A percentile compares a stretch with the other conserved stretches of the same genome.
Conservation (phyloP, 2,797 vertebrate genomes). For the Danio jaintianensis region DNA sequence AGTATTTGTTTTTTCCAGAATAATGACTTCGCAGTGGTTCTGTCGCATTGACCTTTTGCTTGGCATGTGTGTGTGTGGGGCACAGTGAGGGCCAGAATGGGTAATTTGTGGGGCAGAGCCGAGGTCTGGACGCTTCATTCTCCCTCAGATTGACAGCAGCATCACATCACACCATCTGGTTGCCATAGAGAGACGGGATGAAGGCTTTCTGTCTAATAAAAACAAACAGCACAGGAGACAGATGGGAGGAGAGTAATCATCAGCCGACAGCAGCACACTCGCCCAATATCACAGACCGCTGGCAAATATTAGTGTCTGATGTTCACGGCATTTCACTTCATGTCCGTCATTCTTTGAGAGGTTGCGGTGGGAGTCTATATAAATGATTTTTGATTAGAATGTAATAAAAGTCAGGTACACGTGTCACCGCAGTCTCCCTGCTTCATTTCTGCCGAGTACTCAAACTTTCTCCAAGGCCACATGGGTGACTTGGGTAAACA, state of each 20-base stretch:
- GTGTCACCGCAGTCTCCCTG: background rate
- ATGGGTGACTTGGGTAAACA: slow-evolving; percentile 33
- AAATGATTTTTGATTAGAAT: slow-evolving; percentile 28
- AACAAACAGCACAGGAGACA: slow-evolving; percentile 34
- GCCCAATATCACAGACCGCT: slow-evolving; percentile 28
- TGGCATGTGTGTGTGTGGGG: background rate
- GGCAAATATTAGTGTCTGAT: slow-evolving; percentile 43
- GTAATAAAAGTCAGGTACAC: slow-evolving; percentile 25
- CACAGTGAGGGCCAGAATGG: background rate
- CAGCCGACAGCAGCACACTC: slow-evolving; percentile 41
- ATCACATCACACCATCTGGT: slow-evolving; percentile 25
- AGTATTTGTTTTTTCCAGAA: slow-evolving; percentile 37
- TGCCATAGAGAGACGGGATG: slow-evolving; percentile 36
- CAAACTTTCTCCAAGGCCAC: slow-evolving; percentile 1
- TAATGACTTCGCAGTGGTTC: slow-evolving; percentile 53
- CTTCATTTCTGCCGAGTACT: background rate
- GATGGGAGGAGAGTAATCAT: slow-evolving; percentile 43
- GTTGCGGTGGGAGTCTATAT: slow-evolving; percentile 4
- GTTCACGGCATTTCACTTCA: background rate
- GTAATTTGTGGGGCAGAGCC: background rate
- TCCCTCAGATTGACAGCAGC: slow-evolving; percentile 22
- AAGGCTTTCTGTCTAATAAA: slow-evolving; percentile 47
- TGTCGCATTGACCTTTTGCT: slow-evolving; percentile 29
- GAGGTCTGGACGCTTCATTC: slow-evolving; percentile 12
- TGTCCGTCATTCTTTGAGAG: slow-evolving; percentile 22